Base-by-base conservation (phyloP, 2,797 vertebrate genomes). In the Delichon dasypus region DNA sequence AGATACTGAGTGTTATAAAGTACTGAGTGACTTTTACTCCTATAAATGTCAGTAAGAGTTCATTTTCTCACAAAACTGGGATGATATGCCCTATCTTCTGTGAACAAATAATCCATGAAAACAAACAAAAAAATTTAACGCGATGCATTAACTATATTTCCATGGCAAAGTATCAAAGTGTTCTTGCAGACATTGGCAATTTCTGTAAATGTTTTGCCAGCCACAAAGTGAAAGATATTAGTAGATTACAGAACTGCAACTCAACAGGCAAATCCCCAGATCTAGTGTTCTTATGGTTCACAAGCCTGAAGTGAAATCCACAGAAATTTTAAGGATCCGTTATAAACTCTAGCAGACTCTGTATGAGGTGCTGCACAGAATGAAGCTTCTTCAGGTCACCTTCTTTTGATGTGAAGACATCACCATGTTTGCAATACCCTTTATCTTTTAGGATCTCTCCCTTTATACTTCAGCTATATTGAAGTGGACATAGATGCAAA, bases 1-100 rank as follows among this genome's bases (percentile, higher is more conserved):
- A 94, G 88, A 92, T 61, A 79, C 61, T 34, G 70, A 88, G 89
- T 94, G 83, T 83, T 92, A 86, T 26, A 51, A 96, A 64, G 74
- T 61, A 90, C 53, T 58, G n/a, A 4, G 5, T 86, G 88, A 90
- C 82, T 88, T 95, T 86, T 92, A 79, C 70, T 90, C 65, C 53
- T 54, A 71, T 82, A 77, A 92, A 86, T 88, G 71, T 61, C 85
- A 91, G 58, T 34, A 47, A 80, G 45, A 88, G 75, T 58, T 93
- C 80, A 34, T 62, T 76, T 84, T 89, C 88, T 91, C 71, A 76
- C 27, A 88, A 91, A 86, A 85, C 13, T 73, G 54, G 67, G 21
- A 75, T 87, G 78, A 93, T 89, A 75, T 81, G 83, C 57, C 22
- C 53, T 85, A 27, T 30, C 67, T 77, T 61, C 71, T 81, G 75